These are phyloP conservation scores for Ascaphus truei DNA, from an alignment of 2,113 vertebrate species.

Conservation along the genomic window DNA sequence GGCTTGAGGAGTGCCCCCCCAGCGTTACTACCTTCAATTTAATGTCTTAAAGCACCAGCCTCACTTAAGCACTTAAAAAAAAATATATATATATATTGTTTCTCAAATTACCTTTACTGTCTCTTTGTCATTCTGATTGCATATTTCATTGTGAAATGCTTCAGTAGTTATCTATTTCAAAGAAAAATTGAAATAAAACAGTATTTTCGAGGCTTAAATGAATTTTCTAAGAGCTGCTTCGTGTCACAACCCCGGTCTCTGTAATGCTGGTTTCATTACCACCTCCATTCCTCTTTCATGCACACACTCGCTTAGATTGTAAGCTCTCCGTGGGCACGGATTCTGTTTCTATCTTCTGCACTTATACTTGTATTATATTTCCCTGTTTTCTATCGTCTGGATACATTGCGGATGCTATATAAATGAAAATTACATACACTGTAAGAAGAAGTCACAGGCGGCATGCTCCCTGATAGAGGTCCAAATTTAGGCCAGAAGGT, in stretches of 20 bases:
- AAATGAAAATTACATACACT: no score
- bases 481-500: no score
- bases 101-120: constrained; percentile 25
- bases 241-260: background rate
- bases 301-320: background rate
- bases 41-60: constrained; percentile 12
- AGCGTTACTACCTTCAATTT: background rate
- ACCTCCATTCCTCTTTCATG: background rate
- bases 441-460: no score
- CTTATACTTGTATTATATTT: no score
- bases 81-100: background rate
- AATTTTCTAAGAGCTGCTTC: background rate
- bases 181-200: constrained; percentile 36
- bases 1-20: no score
- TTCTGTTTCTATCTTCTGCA: no score
- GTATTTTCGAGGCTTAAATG: constrained; percentile 28
- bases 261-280: background rate
- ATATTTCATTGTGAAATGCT: constrained; percentile 32
- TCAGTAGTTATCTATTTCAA: constrained; percentile 36
- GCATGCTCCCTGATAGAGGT: no score
- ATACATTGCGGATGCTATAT: no score
- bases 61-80: constrained; percentile 7
- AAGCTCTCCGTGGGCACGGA: no score
- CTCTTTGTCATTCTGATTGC: constrained; percentile 30
- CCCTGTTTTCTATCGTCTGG: no score